These are phyloP conservation scores for Aspidiotus rigidus DNA, from an alignment of 2,888 invertebrate genomes.

Conservation along the genomic window DNA sequence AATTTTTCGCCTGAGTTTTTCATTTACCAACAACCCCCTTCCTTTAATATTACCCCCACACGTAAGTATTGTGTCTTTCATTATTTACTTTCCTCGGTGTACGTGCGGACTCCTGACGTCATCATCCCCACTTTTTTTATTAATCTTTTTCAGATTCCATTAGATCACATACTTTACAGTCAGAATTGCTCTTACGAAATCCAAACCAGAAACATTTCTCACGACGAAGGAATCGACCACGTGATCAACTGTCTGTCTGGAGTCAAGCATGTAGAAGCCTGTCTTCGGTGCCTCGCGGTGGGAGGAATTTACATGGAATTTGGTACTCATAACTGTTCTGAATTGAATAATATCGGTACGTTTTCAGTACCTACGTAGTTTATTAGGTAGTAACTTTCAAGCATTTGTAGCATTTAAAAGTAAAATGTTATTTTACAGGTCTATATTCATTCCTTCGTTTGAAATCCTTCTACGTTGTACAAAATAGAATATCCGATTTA, in stretches of 20 bases:
- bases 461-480: conserved; percentile 21
- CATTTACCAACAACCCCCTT: too few relatives aligned
- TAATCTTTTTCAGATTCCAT: neutral
- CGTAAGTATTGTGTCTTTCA: too few relatives aligned
- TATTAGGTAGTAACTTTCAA: neutral
- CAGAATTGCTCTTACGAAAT: conserved; percentile 11
- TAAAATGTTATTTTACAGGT: conserved; percentile 12
- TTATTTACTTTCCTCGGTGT: too few relatives aligned
- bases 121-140: too few relatives aligned
- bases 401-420: neutral
- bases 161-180: neutral
- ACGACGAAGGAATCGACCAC: conserved; percentile 18
- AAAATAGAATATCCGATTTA: neutral
- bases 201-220: conserved; percentile 18
- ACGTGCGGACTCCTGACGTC: too few relatives aligned
- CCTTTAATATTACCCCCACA: too few relatives aligned
- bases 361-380: neutral
- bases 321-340: conserved; percentile 9
- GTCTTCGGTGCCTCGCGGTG: neutral
- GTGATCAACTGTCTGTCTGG: conserved; percentile 33
- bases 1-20: too few relatives aligned
- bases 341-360: conserved; percentile 10
- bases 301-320: conserved; percentile 14
- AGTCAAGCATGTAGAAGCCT: conserved; percentile 12
- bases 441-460: neutral